Percentiles rank a stretch among this genome's conserved stretches.
Conservation (phyloP, 2,888 invertebrate genomes). For the Athalia rosae region DNA sequence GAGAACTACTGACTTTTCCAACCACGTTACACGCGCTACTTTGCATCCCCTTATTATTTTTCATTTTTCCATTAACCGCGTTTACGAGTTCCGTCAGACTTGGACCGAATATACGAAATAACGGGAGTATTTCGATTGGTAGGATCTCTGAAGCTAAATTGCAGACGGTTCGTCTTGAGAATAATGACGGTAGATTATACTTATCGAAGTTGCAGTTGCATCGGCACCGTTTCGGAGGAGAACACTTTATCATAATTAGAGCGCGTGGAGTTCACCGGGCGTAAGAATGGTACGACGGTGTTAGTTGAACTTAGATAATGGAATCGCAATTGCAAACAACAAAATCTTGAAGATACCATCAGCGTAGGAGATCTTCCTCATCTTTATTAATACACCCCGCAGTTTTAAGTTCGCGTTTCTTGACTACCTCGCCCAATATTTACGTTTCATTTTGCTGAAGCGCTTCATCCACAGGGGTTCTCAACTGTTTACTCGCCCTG, state of each 20-base stretch:
- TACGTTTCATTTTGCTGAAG: conserved; percentile 66
- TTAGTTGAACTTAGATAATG: conserved; percentile 16
- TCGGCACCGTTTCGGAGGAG: background rate
- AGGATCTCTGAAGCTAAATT: no score
- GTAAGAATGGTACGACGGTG: background rate
- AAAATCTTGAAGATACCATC: conserved; percentile 42
- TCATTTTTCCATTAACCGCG: no score
- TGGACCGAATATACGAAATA: no score
- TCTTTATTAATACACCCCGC: conserved; percentile 65
- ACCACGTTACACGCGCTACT: background rate
- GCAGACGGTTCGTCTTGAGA: no score
- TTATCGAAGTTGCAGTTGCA: no score
- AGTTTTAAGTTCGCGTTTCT: conserved; percentile 60
- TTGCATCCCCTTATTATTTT: no score
- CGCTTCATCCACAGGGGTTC: conserved; percentile 56
- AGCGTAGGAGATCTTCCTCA: conserved; percentile 52
- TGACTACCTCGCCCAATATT: conserved; percentile 63
- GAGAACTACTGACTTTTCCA: background rate
- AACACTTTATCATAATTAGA: background rate
- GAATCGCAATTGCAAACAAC: conserved; percentile 26
- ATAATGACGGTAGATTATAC: no score
- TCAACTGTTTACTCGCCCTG: conserved; percentile 51
- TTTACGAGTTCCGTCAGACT: no score
- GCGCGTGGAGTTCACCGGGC: background rate
- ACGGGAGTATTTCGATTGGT: no score